Base-by-base conservation (phyloP, 2,113 vertebrate species). In the Rafetus swinhoei region DNA sequence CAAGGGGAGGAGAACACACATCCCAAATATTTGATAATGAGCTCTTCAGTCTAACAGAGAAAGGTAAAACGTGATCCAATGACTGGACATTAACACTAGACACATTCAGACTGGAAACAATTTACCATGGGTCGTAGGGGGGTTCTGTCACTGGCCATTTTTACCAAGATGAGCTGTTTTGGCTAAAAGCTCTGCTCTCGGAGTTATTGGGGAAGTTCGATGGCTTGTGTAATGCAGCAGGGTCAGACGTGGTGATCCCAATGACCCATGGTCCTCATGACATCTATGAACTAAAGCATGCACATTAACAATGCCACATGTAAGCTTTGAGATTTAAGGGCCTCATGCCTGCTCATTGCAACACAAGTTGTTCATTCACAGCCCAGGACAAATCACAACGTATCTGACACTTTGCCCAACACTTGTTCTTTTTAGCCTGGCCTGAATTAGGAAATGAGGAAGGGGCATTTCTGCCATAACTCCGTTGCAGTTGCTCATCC, bases 1-100 rank as follows among this genome's bases (percentile, higher is more conserved):
- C 81, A 35, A 96, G 94, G 95, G 56, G 11, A 96, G 93, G 88
- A 97, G 96, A 97, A 96, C 95, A 96, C 32, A 87, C n/a, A 16
- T 95, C 94, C 96, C 94, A 72, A 95, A 72, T 35, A 72, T 72
- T 72, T 35, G 21, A 72, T 72, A 72, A 72, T 35, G 65, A 9
- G 65, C 65, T 72, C 9, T 35, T 72, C 65, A 69, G 7, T 35
- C n/a, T 69, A 69, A 16, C 65, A 35, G n/a, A 72, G n/a, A 72
- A 72, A 35, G 15, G 18, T 10, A 72, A 72, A 65, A 35, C 2
- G 21, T 4, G 8, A n/a, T 21, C n/a, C 8, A 35, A 35, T 72
- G n/a, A n/a, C n/a, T 72, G n/a, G 65, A 35, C 35, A n/a, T 35
- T 72, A n/a, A 21, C 5, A 8, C 65, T 35, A 72, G 65, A 35